Percentiles rank a stretch among this genome's conserved stretches.
phyloP scores from a whole-genome alignment of 1,140 invertebrate genomes.

The Watersipora subatra region DNA sequence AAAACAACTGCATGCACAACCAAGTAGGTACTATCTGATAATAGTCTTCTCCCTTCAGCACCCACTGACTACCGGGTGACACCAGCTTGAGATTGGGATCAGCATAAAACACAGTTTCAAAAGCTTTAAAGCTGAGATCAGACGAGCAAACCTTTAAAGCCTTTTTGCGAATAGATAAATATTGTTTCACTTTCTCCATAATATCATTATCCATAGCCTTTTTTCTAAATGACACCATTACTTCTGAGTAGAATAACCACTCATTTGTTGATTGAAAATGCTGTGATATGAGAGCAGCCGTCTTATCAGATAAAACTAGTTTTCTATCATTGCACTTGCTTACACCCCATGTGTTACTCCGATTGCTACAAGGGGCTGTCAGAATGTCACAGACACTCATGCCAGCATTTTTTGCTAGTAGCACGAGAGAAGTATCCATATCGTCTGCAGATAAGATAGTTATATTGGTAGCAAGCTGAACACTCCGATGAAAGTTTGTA shows the following conservation, averaged over 20 bases:
- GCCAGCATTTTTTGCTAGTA: background rate
- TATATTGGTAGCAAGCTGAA: background rate
- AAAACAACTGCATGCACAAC: background rate
- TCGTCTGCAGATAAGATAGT: background rate
- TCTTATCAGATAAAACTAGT: background rate
- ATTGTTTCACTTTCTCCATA: background rate
- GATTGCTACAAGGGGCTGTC: background rate
- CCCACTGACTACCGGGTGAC: background rate
- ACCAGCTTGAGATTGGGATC: background rate
- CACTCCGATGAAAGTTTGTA: background rate
- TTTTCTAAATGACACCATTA: background rate
- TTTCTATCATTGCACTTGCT: background rate
- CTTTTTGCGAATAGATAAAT: background rate
- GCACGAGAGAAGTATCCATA: background rate
- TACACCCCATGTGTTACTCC: background rate
- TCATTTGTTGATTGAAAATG: background rate
- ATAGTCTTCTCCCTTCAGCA: too few relatives aligned
- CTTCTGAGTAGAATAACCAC: background rate
- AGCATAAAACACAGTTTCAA: background rate
- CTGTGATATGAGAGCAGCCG: background rate
- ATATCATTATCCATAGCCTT: background rate
- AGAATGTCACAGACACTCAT: background rate
- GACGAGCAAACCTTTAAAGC: background rate
- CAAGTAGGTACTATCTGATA: background rate
- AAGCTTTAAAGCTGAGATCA: background rate